Evolutionary conservation across 2,797 vertebrate species (phyloP).

Genomic region (Acanthiza pusilla): DNA sequence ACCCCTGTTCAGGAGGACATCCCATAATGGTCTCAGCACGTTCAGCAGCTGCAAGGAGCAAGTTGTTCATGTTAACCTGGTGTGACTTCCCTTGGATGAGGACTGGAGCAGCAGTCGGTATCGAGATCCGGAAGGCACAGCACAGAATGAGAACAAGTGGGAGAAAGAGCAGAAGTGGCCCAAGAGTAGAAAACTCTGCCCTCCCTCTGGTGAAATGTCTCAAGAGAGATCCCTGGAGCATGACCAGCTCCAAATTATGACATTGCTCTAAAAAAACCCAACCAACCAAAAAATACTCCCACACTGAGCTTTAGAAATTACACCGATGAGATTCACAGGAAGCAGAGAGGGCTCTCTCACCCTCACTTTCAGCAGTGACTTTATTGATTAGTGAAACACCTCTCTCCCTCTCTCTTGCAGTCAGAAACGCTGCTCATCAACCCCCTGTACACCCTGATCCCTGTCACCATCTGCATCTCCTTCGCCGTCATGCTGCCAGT

Average conservation of each 20-base stretch:
- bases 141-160: neutral
- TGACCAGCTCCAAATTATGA: neutral
- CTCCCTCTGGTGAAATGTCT: neutral
- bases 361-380: neutral
- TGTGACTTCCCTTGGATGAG: neutral
- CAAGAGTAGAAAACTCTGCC: neutral
- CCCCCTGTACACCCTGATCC: slow-evolving; percentile 94
- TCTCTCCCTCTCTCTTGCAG: slow-evolving; percentile 65
- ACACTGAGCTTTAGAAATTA: neutral
- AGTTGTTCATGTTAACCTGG: too few relatives aligned
- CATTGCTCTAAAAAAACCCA: neutral
- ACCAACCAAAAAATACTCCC: neutral
- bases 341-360: neutral
- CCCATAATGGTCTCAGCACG: too few relatives aligned
- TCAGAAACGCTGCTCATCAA: slow-evolving; percentile 94
- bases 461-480: slow-evolving; percentile 96
- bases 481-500: slow-evolving; percentile 98
- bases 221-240: neutral
- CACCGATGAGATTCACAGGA: neutral
- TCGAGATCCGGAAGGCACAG: neutral
- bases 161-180: neutral
- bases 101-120: neutral
- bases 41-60: too few relatives aligned
- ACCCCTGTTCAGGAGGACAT: too few relatives aligned
- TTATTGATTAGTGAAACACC: neutral